Evolutionary conservation across 2,797 vertebrate genomes (phyloP).

Genomic region (Gymnoscopelus braueri): DNA sequence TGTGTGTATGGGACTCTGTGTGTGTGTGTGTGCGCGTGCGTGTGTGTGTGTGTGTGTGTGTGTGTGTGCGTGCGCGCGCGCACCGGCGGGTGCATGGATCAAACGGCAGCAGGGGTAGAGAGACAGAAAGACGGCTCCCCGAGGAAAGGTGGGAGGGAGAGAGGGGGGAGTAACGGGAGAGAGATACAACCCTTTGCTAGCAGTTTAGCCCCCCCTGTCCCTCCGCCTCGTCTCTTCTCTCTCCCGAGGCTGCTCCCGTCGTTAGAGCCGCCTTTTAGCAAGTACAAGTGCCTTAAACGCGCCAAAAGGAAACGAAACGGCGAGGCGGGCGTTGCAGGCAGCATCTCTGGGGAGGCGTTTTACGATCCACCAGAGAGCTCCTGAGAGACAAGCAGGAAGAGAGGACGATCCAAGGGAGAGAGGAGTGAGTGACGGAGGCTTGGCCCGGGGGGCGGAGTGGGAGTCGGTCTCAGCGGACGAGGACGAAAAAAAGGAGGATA

Average conservation of each 20-base stretch:
- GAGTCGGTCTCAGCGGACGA: conserved; percentile 58
- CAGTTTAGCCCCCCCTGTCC: conserved; percentile 53
- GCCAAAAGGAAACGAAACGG: conserved; percentile 53
- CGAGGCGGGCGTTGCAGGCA: conserved; percentile 43
- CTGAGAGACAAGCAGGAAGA: conserved; percentile 56
- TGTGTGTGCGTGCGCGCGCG: not conserved
- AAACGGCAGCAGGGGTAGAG: conserved; percentile 57
- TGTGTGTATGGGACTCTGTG: conserved; percentile 21
- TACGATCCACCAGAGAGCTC: conserved; percentile 65
- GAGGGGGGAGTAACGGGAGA: conserved; percentile 41
- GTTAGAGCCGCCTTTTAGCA: conserved; percentile 72
- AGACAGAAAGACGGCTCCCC: conserved; percentile 54
- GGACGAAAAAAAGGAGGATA: conserved; percentile 36
- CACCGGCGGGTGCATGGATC: conserved; percentile 41
- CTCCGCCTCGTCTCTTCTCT: conserved; percentile 52
- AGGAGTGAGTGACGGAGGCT: conserved; percentile 54
- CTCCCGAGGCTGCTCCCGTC: conserved; percentile 60
- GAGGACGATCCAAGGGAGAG: conserved; percentile 54
- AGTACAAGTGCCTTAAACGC: conserved; percentile 73
- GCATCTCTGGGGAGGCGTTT: conserved; percentile 63
- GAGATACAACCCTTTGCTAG: conserved; percentile 46
- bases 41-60: not conserved
- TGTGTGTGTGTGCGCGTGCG: conserved; percentile 19
- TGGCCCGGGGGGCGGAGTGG: conserved; percentile 59
- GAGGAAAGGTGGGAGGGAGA: conserved; percentile 55